Base-by-base conservation (phyloP, 2,113 vertebrate genomes). In the Cavia aperea region DNA sequence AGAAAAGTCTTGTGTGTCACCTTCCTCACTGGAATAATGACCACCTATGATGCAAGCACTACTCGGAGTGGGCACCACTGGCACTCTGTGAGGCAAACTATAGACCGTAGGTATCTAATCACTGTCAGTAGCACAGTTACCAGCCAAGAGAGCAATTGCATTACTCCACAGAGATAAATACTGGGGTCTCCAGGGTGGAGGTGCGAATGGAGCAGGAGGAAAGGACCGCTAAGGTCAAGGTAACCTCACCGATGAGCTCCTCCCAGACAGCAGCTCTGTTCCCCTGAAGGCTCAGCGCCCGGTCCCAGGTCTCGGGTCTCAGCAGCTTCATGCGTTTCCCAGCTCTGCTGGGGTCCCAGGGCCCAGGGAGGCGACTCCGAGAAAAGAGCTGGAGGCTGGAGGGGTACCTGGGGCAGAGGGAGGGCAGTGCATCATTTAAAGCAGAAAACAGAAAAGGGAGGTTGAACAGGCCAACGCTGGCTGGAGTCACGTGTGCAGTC, bases 241-340 rank as follows among this genome's bases (percentile, higher is more conserved):
- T 51, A 58, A 86, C 91, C 26, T 54, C 73, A 99, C 99, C 98
- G 2, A 99, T 98, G 86, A 99, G 98, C 4, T 97, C 97, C 90
- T 99, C 98, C 99, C 99, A 99, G 66, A 98, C 98, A 0, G 95
- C 60, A 4, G 98, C 98, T 43, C 96, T 98, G 97, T 98, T 99
- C 54, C 98, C 98, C 43, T 96, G 93, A 54, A 72, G 95, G 90
- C 98, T 98, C 86, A 99, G 97, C 86, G 97, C 97, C 12, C 98
- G 97, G 0, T 99, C 98, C 99, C 98, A 99, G 0, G 98, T 99
- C 86, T 98, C 96, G 0, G 98, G 98, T 75, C 95, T 95, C 56
- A 96, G 96, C 1, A 99, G 98, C 92, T 97, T 98, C 98, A 99
- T 99, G 31, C 98, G 97, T 81, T 97, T 95, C 39, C 98, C 98